phyloP scores from a whole-genome alignment of 2,113 vertebrate species.

The Crotalus viridis region DNA sequence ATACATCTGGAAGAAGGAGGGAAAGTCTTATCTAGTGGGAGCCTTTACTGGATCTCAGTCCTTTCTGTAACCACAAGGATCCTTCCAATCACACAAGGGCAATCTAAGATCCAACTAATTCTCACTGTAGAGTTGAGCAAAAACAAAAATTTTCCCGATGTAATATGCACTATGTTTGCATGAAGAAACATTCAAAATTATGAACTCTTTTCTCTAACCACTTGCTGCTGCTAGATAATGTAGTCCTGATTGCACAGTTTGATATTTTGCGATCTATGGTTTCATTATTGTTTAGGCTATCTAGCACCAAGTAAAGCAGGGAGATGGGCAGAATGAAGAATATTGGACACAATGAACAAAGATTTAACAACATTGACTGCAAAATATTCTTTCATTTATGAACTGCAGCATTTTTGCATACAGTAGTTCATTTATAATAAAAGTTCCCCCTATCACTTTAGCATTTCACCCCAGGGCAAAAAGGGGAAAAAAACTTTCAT shows the following conservation, averaged over 20 bases:
- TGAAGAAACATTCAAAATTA: neutral
- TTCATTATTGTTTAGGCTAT: neutral
- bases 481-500: neutral
- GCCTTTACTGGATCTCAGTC: neutral
- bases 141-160: neutral
- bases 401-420: slow-evolving; percentile 27
- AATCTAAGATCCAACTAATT: neutral
- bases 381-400: slow-evolving; percentile 35
- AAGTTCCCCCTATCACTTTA: slow-evolving; percentile 44
- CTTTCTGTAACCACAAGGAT: neutral
- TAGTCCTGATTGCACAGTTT: neutral
- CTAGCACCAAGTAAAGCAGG: neutral
- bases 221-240: neutral
- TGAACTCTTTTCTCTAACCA: neutral
- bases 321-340: neutral
- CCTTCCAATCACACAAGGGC: neutral
- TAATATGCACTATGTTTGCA: neutral
- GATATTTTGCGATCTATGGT: neutral
- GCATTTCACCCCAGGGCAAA: slow-evolving; percentile 51
- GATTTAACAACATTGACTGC: slow-evolving; percentile 13
- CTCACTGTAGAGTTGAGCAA: neutral
- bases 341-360: neutral
- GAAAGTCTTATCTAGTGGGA: neutral
- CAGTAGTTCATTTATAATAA: slow-evolving; percentile 29
- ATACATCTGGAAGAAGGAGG: neutral